Evolutionary conservation across 2,888 invertebrate genomes (phyloP).

Genomic region (Drosophila histrio): DNA sequence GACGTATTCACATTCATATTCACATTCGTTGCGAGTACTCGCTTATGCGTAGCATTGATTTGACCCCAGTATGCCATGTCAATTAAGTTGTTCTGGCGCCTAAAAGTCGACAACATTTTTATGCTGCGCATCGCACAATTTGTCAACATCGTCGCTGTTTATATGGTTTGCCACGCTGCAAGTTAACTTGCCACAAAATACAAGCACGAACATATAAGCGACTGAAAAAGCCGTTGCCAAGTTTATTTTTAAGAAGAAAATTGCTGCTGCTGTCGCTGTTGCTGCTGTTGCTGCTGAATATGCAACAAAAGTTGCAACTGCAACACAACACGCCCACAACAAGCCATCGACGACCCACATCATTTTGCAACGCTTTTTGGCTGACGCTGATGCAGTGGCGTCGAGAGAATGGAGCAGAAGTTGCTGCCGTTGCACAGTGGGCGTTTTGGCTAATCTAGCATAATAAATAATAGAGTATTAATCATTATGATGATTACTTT

Average conservation of each 20-base stretch:
- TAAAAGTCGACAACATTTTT: constrained; percentile 50
- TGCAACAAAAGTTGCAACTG: constrained; percentile 75
- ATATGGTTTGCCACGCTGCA: constrained; percentile 50
- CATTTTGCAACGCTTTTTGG: constrained; percentile 72
- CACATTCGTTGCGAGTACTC: neutral
- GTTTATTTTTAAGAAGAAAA: constrained; percentile 61
- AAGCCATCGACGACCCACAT: constrained; percentile 68
- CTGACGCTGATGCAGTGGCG: constrained; percentile 52
- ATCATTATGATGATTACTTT: too few relatives aligned
- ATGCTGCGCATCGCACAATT: constrained; percentile 54
- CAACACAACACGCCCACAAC: constrained; percentile 46
- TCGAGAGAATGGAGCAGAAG: constrained; percentile 5
- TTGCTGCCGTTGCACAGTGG: constrained; percentile 7
- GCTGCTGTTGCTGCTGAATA: constrained; percentile 65
- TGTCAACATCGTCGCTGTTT: constrained; percentile 59
- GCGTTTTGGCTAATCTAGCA: too few relatives aligned
- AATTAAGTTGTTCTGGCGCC: constrained; percentile 61
- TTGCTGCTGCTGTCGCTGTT: constrained; percentile 34
- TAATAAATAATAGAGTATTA: too few relatives aligned
- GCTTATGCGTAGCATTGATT: constrained; percentile 47
- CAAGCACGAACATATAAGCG: constrained; percentile 48
- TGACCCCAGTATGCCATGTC: constrained; percentile 36
- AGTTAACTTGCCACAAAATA: constrained; percentile 71
- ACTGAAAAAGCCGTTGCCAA: constrained; percentile 58
- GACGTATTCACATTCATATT: neutral